Base-by-base conservation (phyloP, 2,113 vertebrate genomes). In the Scartelaos histophorus region DNA sequence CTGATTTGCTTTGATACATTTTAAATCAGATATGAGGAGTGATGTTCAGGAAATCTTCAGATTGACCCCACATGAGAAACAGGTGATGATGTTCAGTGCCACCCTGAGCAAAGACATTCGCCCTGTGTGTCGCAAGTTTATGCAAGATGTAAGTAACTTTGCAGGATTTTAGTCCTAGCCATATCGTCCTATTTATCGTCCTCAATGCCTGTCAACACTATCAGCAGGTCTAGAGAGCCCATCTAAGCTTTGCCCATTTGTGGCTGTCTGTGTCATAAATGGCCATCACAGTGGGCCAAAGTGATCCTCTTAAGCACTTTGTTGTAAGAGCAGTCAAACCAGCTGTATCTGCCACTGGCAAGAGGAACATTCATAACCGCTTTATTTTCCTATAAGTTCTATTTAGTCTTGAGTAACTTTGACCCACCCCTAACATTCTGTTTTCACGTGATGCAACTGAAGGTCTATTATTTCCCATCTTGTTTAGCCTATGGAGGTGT, bases 61-160 rank as follows among this genome's bases (percentile, higher is more conserved):
- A 64, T 83, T 95, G 79, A 96, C 95, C 0, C 95, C 95, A 0
- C 95, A 96, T 0, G 95, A 96, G 91, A 96, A 96, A 78, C 95
- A 96, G 82, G 95, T 95, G 79, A 96, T 96, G 95, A 96, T 96
- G 95, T 96, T 96, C 91, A 96, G 95, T 0, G 95, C 95, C 64
- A 96, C 95, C 0, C 85, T 96, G 69, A 95, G 95, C 92, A 96
- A 95, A 85, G 95, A 96, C 76, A 94, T 96, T 85, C 93, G 95
- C 13, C 95, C 95, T 0, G 95, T 96, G 74, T 96, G 95, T 86
- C 93, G 95, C 89, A 96, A 96, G 85, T 96, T 96, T 91, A 96
- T 96, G 95, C 95, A 96, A 76, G 95, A 96, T 43, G 95, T 96
- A 78, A 95, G 95, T 95, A 60, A 53, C 13, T 1, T 13, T 25